Conservation (phyloP, 2,113 vertebrate species). For the Cochlearius cochlearius region DNA sequence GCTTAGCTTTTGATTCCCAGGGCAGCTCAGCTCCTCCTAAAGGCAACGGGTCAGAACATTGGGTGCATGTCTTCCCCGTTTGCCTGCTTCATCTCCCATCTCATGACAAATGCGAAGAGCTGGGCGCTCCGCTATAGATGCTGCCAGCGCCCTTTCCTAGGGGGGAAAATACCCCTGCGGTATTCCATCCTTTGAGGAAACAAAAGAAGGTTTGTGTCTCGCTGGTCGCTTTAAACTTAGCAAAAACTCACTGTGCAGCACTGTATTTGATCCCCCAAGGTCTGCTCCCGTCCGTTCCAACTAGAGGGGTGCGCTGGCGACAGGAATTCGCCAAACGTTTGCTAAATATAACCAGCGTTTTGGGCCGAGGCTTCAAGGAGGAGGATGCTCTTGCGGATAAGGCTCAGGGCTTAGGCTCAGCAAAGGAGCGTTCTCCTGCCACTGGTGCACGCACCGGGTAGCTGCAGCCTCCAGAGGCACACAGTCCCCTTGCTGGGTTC, state of each 20-base stretch:
- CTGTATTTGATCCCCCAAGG: background rate
- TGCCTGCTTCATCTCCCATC: background rate
- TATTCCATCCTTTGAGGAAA: background rate
- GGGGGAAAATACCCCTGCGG: background rate
- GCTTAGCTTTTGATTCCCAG: constrained; percentile 40
- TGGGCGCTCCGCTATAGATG: background rate
- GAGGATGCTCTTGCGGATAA: background rate
- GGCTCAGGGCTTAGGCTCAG: background rate
- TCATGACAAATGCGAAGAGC: background rate
- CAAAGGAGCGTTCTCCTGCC: background rate
- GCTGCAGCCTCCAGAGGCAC: background rate
- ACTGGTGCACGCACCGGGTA: background rate
- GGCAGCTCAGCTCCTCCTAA: constrained; percentile 17
- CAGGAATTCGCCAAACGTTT: background rate
- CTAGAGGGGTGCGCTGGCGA: background rate
- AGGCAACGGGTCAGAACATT: background rate
- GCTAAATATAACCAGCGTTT: background rate
- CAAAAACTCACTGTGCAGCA: background rate
- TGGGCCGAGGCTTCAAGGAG: background rate
- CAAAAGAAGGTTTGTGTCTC: background rate
- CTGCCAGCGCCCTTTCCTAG: background rate
- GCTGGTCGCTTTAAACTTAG: background rate
- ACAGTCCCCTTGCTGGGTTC: background rate
- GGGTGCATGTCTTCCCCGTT: background rate
- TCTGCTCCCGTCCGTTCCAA: background rate